phyloP scores from a whole-genome alignment of 2,113 vertebrate species.

The Progne subis region DNA sequence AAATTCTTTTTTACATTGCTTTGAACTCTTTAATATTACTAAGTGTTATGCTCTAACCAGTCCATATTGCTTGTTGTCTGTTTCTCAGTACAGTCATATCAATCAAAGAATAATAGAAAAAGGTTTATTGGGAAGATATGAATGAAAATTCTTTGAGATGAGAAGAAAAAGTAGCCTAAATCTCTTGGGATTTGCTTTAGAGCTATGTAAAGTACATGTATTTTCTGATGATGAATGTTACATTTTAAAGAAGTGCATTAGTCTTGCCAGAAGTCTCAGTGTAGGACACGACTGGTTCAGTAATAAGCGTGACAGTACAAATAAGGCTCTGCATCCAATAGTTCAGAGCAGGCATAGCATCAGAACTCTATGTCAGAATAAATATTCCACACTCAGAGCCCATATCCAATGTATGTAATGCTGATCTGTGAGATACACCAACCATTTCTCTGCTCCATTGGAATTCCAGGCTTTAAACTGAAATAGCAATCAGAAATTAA shows the following conservation, averaged over 20 bases:
- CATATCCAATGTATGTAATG: background rate
- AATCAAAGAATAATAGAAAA: background rate
- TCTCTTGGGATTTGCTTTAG: background rate
- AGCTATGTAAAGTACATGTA: rapidly evolving
- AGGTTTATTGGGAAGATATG: background rate
- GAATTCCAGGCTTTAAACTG: background rate
- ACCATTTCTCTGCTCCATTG: background rate
- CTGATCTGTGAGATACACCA: background rate
- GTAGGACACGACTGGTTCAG: background rate
- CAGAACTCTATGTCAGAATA: background rate
- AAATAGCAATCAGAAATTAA: background rate
- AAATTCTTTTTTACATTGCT: background rate
- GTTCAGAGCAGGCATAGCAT: background rate
- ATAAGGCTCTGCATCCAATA: background rate
- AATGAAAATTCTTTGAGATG: background rate
- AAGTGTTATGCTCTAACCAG: background rate
- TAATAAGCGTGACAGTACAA: background rate
- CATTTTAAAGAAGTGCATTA: background rate
- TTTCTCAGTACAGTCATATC: background rate
- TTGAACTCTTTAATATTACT: background rate
- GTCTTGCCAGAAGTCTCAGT: background rate
- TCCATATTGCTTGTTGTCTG: background rate
- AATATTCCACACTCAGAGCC: background rate
- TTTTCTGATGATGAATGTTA: background rate
- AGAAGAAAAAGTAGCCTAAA: background rate